These are phyloP conservation scores for Adelphocoris suturalis DNA, from an alignment of 2,888 invertebrate genomes.

Conservation along the genomic window DNA sequence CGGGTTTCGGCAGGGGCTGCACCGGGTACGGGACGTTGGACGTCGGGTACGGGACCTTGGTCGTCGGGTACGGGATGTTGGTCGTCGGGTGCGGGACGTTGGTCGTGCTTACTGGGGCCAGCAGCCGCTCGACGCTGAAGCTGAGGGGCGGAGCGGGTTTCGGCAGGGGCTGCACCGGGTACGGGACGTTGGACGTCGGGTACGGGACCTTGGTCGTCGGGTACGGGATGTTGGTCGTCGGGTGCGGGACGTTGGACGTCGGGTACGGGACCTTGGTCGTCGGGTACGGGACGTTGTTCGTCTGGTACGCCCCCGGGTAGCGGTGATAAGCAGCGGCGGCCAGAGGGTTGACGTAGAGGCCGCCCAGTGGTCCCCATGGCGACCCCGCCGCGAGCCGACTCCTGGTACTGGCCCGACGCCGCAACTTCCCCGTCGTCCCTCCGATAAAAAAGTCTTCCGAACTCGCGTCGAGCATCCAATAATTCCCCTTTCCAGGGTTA, in stretches of 20 bases:
- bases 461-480: slow-evolving; percentile 99
- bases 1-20: slow-evolving; percentile 78
- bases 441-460: slow-evolving; percentile 99
- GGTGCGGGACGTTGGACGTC: too few relatives aligned
- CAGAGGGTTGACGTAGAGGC: slow-evolving; percentile 75
- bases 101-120: slow-evolving; percentile 76
- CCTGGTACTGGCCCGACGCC: slow-evolving; percentile 92
- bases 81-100: too few relatives aligned
- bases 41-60: too few relatives aligned
- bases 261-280: too few relatives aligned
- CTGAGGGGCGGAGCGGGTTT: slow-evolving; percentile 80
- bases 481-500: slow-evolving; percentile 99
- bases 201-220: too few relatives aligned
- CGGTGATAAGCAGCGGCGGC: slow-evolving; percentile 74
- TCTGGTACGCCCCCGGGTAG: slow-evolving; percentile 73
- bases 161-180: slow-evolving; percentile 76
- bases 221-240: too few relatives aligned
- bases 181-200: slow-evolving; percentile 43
- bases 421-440: slow-evolving; percentile 96
- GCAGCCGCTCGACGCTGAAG: slow-evolving; percentile 80
- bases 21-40: slow-evolving; percentile 49
- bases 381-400: slow-evolving; percentile 90
- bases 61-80: too few relatives aligned
- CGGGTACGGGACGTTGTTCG: too few relatives aligned
- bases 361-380: slow-evolving; percentile 77